phyloP scores from a whole-genome alignment of 2,888 invertebrate genomes.

The Thereva nobilitata region DNA sequence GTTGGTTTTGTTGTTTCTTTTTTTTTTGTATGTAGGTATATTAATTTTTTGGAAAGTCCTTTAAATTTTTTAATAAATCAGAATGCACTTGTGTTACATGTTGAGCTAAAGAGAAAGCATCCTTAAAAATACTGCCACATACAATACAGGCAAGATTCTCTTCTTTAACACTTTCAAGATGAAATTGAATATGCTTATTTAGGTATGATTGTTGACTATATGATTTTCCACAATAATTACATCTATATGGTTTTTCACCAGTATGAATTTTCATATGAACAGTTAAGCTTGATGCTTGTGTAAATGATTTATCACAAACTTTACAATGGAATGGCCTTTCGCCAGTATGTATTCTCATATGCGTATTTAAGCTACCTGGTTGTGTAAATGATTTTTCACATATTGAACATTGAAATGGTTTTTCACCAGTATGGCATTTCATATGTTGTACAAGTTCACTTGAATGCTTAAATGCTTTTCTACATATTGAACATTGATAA shows the following conservation, averaged over 20 bases:
- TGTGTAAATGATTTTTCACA: conserved; percentile 59
- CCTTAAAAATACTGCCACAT: conserved; percentile 53
- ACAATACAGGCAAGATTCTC: conserved; percentile 50
- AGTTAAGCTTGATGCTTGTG: conserved; percentile 57
- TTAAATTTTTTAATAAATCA: conserved; percentile 52
- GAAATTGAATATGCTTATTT: conserved; percentile 54
- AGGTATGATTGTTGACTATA: conserved; percentile 56
- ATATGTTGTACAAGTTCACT: conserved; percentile 59
- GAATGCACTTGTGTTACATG: conserved; percentile 55
- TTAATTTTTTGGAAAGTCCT: conserved; percentile 32
- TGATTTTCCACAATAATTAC: conserved; percentile 54
- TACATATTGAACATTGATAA: conserved; percentile 56
- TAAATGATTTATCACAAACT: conserved; percentile 56
- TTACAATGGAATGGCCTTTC: conserved; percentile 58
- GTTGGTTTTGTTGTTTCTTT: not conserved
- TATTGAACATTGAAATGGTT: conserved; percentile 57
- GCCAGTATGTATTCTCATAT: conserved; percentile 57
- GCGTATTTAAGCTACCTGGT: conserved; percentile 57
- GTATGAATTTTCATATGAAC: conserved; percentile 58
- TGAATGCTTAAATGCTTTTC: conserved; percentile 54
- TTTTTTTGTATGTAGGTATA: not conserved
- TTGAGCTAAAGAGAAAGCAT: conserved; percentile 52
- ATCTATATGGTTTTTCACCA: conserved; percentile 53
- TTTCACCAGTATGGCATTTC: conserved; percentile 59
- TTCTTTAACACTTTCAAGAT: conserved; percentile 44